Percentiles rank a stretch among this genome's conserved stretches.
Evolutionary conservation across 2,113 vertebrate species (phyloP).

Genomic region (Chloebia gouldiae): DNA sequence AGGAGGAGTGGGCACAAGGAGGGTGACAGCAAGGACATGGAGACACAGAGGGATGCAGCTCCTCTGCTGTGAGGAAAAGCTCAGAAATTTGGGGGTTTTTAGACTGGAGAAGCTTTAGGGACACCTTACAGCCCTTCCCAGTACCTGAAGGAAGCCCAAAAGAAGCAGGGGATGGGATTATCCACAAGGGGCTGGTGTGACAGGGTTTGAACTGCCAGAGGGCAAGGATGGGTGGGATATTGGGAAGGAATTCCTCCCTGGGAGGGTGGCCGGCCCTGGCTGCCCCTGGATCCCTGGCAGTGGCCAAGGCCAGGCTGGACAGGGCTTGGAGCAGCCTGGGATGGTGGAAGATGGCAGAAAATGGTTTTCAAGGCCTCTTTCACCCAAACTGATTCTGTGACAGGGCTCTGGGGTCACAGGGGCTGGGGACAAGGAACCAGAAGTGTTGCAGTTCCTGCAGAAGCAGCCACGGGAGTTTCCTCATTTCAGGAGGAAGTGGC

Average conservation of each 20-base stretch:
- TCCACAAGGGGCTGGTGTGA: background rate
- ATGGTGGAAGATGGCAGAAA: fast-evolving
- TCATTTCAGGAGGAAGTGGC: fast-evolving
- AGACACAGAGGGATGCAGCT: background rate
- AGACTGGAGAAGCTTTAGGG: background rate
- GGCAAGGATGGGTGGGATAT: fast-evolving
- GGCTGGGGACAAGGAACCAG: background rate
- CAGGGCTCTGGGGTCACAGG: background rate
- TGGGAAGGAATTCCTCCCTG: fast-evolving
- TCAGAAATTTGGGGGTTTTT: background rate
- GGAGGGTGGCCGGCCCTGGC: background rate
- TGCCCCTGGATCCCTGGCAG: background rate
- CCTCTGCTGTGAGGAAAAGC: background rate
- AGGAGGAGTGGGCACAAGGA: fast-evolving
- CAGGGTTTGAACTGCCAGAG: background rate
- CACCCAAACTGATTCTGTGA: background rate
- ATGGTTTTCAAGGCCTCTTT: background rate
- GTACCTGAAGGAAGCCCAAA: background rate
- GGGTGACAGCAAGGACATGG: background rate
- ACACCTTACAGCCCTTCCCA: background rate
- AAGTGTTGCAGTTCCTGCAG: background rate
- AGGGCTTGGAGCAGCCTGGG: background rate
- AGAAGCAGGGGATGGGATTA: background rate
- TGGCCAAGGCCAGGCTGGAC: background rate
- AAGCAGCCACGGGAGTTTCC: background rate